phyloP scores from a whole-genome alignment of 1,140 invertebrate genomes.

The Zaprionus ornatus region DNA sequence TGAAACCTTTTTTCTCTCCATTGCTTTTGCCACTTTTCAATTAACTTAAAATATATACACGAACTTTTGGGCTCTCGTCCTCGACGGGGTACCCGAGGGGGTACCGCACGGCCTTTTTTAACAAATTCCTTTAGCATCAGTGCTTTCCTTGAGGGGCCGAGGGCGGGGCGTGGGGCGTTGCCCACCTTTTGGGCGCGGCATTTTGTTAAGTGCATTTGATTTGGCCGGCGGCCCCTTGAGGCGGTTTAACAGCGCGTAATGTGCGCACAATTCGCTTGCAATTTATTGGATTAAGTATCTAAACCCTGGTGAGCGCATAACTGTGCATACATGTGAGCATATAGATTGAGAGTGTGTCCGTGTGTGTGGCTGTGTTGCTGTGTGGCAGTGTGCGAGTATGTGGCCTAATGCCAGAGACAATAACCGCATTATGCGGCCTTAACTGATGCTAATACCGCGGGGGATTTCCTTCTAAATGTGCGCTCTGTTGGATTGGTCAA shows the following conservation, averaged over 20 bases:
- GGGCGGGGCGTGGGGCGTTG: conserved; percentile 20
- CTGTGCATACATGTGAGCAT: conserved; percentile 6
- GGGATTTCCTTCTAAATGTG: conserved; percentile 18
- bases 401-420: conserved; percentile 54
- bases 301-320: conserved; percentile 20
- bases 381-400: not conserved
- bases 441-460: conserved; percentile 22
- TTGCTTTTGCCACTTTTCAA: conserved; percentile 58
- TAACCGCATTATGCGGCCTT: conserved; percentile 67
- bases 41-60: conserved; percentile 76
- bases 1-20: conserved; percentile 44
- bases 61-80: conserved; percentile 14
- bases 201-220: conserved; percentile 82
- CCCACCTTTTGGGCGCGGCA: conserved; percentile 56
- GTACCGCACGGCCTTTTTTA: conserved; percentile 41
- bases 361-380: not conserved
- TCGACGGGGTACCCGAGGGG: conserved; percentile 20
- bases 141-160: not conserved
- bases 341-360: not conserved
- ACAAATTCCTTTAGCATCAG: conserved; percentile 37
- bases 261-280: conserved; percentile 48
- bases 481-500: conserved; percentile 42
- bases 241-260: conserved; percentile 58
- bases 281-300: conserved; percentile 73
- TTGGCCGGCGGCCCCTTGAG: conserved; percentile 50